phyloP scores from a whole-genome alignment of 1,140 invertebrate species.

The Adoxophyes honmai region DNA sequence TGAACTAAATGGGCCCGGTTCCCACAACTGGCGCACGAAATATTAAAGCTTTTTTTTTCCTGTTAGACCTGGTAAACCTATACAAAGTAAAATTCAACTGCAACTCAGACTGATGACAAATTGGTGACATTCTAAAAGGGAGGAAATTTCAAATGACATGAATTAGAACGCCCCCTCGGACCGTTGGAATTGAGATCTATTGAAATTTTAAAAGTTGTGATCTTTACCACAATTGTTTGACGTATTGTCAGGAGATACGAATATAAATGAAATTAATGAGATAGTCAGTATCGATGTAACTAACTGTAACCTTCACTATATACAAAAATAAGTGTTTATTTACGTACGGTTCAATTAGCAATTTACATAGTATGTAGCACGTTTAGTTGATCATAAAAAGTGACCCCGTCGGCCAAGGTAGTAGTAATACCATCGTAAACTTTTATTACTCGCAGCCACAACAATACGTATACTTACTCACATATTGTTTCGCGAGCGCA shows the following conservation, averaged over 20 bases:
- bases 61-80: too few species aligned
- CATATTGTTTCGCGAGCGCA: slow-evolving; percentile 18
- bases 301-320: background rate
- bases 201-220: background rate
- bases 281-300: background rate
- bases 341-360: background rate
- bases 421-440: slow-evolving; percentile 30
- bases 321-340: too few species aligned
- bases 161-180: background rate
- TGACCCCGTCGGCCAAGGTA: slow-evolving; percentile 27
- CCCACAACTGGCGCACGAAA: background rate
- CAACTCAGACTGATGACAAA: background rate
- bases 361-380: background rate
- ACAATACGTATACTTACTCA: too few species aligned
- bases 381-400: slow-evolving; percentile 26
- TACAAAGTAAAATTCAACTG: too few species aligned
- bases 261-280: too few species aligned
- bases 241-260: too few species aligned
- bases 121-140: background rate
- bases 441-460: slow-evolving; percentile 26
- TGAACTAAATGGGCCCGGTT: slow-evolving; percentile 4
- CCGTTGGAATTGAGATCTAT: background rate
- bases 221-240: background rate
- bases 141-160: background rate
- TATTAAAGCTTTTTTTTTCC: too few species aligned